phyloP scores from a whole-genome alignment of 2,113 vertebrate genomes.

The Phyllopteryx taeniolatus region DNA sequence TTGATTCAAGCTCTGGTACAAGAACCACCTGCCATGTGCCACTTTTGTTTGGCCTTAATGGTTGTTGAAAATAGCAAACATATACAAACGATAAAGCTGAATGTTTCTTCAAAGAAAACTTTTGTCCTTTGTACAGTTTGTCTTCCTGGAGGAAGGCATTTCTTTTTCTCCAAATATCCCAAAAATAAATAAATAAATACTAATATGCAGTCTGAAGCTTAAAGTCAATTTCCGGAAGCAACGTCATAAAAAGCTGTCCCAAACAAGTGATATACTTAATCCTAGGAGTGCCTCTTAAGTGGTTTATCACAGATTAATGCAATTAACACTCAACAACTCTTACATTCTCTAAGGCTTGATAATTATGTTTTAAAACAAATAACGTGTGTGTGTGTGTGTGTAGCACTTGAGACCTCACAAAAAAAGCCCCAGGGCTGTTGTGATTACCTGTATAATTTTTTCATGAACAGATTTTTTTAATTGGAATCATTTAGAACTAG shows the following conservation, averaged over 20 bases:
- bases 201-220: background rate
- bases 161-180: background rate
- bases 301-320: constrained; percentile 1
- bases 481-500: background rate
- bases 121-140: background rate
- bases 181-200: background rate
- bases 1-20: no score
- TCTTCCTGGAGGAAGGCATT: background rate
- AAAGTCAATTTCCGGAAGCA: background rate
- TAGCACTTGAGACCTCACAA: background rate
- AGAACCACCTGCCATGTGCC: background rate
- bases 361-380: constrained; percentile 1
- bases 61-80: background rate
- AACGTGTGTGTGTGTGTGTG: background rate
- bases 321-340: constrained; percentile 10
- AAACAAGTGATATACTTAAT: constrained; percentile 1
- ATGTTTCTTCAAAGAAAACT: background rate
- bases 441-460: background rate
- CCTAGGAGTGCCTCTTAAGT: constrained; percentile 1
- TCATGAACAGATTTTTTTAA: background rate
- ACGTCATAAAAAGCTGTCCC: background rate
- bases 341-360: background rate
- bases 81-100: background rate
- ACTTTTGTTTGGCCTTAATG: background rate
- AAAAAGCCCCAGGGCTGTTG: background rate